Evolutionary conservation across 1,140 invertebrate genomes (phyloP).

Genomic region (Sinonovacula constricta): DNA sequence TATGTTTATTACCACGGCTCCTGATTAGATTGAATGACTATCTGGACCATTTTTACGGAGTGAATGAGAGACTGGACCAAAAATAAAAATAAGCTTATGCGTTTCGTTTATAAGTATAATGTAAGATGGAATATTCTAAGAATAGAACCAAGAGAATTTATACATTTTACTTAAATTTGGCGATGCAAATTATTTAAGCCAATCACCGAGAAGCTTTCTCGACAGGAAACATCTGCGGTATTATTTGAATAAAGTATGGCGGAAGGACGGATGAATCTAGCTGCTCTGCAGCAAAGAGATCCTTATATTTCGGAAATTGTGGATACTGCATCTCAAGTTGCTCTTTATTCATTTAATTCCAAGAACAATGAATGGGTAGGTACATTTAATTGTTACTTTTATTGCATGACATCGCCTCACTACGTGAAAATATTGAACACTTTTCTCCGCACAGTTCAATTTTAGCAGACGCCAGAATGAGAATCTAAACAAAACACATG

Average conservation of each 20-base stretch:
- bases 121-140: neutral
- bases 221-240: neutral
- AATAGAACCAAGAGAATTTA: neutral
- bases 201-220: no score
- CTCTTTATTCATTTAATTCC: slow-evolving; percentile 91
- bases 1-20: neutral
- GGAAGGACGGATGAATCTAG: slow-evolving; percentile 93
- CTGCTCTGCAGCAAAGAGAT: slow-evolving; percentile 93
- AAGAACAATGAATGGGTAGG: slow-evolving; percentile 89
- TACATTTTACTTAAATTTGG: neutral
- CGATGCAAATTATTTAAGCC: neutral
- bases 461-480: no score
- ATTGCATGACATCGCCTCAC: slow-evolving; percentile 25
- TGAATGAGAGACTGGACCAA: neutral
- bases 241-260: slow-evolving; percentile 69
- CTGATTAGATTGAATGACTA: neutral
- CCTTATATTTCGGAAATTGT: slow-evolving; percentile 94
- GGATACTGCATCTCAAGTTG: slow-evolving; percentile 92
- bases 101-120: neutral
- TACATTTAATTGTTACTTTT: slow-evolving; percentile 13
- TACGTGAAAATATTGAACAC: no score
- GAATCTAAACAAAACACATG: no score
- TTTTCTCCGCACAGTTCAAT: no score
- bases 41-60: neutral
- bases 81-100: neutral